phyloP scores from a whole-genome alignment of 2,113 vertebrate genomes.

The Pluvialis apricaria region DNA sequence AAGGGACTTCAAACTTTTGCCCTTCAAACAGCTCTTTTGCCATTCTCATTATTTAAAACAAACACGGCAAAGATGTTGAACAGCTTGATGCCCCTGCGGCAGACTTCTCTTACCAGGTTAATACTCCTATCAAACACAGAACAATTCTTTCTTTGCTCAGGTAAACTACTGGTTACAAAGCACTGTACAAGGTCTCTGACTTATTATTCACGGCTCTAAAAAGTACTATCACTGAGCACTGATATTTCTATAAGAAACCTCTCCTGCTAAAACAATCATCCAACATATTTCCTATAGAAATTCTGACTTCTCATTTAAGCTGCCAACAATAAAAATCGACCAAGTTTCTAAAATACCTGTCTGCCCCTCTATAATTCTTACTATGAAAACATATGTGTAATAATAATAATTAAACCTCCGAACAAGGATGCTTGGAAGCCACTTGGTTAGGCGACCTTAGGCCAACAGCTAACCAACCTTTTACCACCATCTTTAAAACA shows the following conservation, averaged over 20 bases:
- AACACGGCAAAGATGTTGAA: neutral
- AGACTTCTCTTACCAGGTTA: neutral
- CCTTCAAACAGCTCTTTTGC: neutral
- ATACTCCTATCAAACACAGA: neutral
- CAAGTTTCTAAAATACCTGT: neutral
- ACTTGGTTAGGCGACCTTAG: neutral
- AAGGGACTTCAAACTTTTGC: neutral
- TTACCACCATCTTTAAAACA: neutral
- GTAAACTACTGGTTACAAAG: neutral
- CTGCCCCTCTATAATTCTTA: neutral
- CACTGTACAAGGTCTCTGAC: rapidly evolving
- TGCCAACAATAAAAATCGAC: neutral
- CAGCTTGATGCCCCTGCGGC: neutral
- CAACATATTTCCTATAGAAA: neutral
- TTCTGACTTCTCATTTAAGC: neutral
- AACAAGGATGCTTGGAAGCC: neutral
- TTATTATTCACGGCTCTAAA: neutral
- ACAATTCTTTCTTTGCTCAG: neutral
- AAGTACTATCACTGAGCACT: neutral
- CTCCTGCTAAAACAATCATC: neutral
- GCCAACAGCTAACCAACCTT: neutral
- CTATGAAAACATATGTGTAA: rapidly evolving
- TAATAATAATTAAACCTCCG: neutral
- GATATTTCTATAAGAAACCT: neutral
- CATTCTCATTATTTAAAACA: neutral